Conservation (phyloP, 2,888 invertebrate species). For the Rhimphoctona megacephalus region DNA sequence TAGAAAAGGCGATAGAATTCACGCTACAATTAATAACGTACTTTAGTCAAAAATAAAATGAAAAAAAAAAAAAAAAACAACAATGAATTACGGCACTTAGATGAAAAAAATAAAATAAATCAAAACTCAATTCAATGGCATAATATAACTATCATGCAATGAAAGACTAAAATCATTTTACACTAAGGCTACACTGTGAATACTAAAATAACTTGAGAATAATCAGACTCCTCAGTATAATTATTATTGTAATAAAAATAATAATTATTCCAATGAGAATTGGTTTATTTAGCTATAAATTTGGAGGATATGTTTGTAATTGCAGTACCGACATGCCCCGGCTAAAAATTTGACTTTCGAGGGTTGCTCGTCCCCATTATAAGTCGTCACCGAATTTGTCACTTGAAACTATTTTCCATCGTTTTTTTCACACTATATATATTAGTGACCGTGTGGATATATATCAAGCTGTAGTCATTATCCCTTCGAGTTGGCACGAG, state of each 20-base stretch:
- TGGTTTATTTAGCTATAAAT: background rate
- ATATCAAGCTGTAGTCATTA: constrained; percentile 40
- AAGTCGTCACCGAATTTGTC: constrained; percentile 6
- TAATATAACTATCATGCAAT: background rate
- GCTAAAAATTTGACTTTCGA: constrained; percentile 5
- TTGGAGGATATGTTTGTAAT: background rate
- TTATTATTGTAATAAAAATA: background rate
- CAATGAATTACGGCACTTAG: background rate
- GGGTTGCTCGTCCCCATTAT: constrained; percentile 1
- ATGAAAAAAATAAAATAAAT: background rate
- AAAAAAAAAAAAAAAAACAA: background rate
- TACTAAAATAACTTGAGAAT: background rate
- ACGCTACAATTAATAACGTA: constrained; percentile 24
- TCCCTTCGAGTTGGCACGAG: constrained; percentile 48
- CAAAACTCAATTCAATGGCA: background rate
- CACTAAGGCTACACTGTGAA: background rate
- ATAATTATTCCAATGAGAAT: background rate
- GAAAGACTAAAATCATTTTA: background rate
- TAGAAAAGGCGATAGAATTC: constrained; percentile 25
- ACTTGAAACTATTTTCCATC: constrained; percentile 38
- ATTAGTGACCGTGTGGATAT: constrained; percentile 31
- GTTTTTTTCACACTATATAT: constrained; percentile 18
- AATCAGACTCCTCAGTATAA: background rate
- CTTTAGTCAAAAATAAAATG: background rate
- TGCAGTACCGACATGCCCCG: background rate